Conservation (phyloP, 2,113 vertebrate genomes). For the Vimba vimba region DNA sequence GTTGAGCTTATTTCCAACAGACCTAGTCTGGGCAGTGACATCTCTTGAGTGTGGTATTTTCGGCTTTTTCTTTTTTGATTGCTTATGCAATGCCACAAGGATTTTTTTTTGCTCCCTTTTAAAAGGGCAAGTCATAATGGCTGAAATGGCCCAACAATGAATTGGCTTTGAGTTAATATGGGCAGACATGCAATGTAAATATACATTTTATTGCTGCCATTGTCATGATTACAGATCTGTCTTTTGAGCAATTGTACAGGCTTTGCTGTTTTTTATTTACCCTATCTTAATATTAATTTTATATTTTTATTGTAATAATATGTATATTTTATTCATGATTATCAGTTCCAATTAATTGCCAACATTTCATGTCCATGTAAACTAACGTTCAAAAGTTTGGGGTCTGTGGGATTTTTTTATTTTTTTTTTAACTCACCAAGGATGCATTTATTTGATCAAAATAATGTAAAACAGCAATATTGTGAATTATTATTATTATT, state of each 20-base stretch:
- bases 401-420: too few species aligned
- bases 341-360: not conserved
- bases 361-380: not conserved
- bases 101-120: slow-evolving; percentile 19
- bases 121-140: slow-evolving; percentile 23
- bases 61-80: slow-evolving; percentile 28
- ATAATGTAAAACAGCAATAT: not conserved
- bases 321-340: not conserved
- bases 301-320: not conserved
- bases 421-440: not conserved
- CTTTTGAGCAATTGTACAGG: not conserved
- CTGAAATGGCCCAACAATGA: slow-evolving; percentile 10
- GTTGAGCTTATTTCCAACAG: slow-evolving; percentile 37
- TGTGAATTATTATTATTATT: not conserved
- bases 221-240: not conserved
- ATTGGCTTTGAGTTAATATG: not conserved
- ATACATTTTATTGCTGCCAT: not conserved
- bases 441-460: not conserved
- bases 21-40: slow-evolving; percentile 16
- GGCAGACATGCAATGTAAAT: not conserved
- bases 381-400: too few species aligned
- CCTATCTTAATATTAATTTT: not conserved
- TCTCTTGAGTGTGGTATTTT: not conserved
- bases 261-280: not conserved
- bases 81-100: slow-evolving; percentile 33